Conservation (phyloP, 2,888 invertebrate genomes). For the Notodonta ziczac region DNA sequence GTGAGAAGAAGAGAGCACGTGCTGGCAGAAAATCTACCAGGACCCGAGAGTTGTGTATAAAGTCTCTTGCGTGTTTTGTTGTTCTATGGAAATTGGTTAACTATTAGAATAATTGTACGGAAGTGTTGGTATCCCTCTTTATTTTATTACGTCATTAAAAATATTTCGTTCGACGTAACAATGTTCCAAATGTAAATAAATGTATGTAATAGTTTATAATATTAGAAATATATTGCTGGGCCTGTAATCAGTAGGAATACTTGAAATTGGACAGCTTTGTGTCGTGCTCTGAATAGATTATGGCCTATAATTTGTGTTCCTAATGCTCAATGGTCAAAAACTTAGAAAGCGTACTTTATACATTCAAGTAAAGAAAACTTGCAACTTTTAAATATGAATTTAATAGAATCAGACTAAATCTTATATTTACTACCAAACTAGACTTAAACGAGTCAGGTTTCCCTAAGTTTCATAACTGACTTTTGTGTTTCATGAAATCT, state of each 20-base stretch:
- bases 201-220: slow-evolving; percentile 3
- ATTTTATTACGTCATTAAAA: slow-evolving; percentile 14
- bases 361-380: neutral
- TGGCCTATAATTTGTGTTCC: slow-evolving; percentile 33
- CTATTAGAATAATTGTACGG: slow-evolving; percentile 19
- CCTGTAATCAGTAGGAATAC: neutral
- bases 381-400: neutral
- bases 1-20: slow-evolving; percentile 89
- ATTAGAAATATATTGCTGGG: neutral
- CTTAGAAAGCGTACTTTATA: slow-evolving; percentile 25
- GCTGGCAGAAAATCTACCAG: slow-evolving; percentile 93
- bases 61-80: slow-evolving; percentile 28
- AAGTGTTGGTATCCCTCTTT: slow-evolving; percentile 16
- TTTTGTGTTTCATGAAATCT: slow-evolving; percentile 1
- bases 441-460: neutral
- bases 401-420: neutral
- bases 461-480: neutral
- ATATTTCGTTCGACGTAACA: slow-evolving; percentile 31
- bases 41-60: slow-evolving; percentile 94
- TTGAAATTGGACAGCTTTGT: slow-evolving; percentile 11
- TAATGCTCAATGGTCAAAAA: slow-evolving; percentile 44
- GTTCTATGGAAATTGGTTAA: slow-evolving; percentile 14
- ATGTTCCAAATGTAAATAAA: slow-evolving; percentile 41
- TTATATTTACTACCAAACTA: neutral
- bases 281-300: slow-evolving; percentile 27